phyloP scores from a whole-genome alignment of 53 echinoderm and acorn worm genomes.

The Mesocentrotus franciscanus region DNA sequence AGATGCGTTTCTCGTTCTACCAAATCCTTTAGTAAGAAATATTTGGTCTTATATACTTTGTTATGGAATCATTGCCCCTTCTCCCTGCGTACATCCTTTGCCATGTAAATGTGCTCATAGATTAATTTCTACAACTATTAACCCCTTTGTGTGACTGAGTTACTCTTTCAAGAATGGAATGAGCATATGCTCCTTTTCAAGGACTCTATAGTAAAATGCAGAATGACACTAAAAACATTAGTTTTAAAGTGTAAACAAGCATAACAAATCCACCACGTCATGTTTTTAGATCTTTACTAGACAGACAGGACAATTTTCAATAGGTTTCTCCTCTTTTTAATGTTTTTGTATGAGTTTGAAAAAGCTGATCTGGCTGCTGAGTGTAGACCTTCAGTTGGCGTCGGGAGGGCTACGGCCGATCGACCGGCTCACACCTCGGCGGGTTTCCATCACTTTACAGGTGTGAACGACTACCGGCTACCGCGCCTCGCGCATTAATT shows the following conservation, averaged over 20 bases:
- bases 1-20: neutral
- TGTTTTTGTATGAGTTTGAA: neutral
- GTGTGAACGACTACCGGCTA: conserved; percentile 58
- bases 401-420: conserved; percentile 56
- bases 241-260: neutral
- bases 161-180: neutral
- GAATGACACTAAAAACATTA: neutral
- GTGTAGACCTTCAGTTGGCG: conserved; percentile 61
- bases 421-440: conserved; percentile 58
- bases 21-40: neutral
- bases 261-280: neutral
- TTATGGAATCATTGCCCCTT: too few species aligned
- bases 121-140: neutral
- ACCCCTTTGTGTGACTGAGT: neutral
- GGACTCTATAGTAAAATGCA: neutral
- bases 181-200: neutral
- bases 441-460: conserved; percentile 53
- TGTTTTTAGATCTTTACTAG: neutral
- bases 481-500: conserved; percentile 63
- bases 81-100: neutral
- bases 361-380: conserved; percentile 1
- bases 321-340: neutral
- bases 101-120: neutral
- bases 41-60: too few species aligned
- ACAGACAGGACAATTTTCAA: neutral